Evolutionary conservation across 2,113 vertebrate genomes (phyloP).

Genomic region (Mola mola): DNA sequence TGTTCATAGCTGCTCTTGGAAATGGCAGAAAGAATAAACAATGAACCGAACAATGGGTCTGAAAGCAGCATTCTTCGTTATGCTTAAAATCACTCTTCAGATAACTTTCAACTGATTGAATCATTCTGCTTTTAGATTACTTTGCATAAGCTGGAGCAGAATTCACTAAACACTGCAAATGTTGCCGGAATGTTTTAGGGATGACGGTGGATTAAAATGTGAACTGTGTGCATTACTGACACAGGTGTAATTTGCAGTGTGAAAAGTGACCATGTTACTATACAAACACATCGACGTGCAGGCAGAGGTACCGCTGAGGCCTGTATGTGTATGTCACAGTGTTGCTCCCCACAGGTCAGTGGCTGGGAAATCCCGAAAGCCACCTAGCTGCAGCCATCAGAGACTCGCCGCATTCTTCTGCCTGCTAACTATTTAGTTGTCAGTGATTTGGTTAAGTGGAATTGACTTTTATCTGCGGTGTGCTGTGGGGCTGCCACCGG

Average conservation of each 20-base stretch:
- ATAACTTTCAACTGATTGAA: not conserved
- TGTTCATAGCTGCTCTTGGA: slow-evolving; percentile 15
- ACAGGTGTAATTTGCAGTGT: slow-evolving; percentile 24
- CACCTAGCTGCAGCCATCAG: slow-evolving; percentile 73
- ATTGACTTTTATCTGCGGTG: slow-evolving; percentile 96
- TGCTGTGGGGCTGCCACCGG: slow-evolving; percentile 89
- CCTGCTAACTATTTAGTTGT: slow-evolving; percentile 97
- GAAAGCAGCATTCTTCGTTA: not conserved
- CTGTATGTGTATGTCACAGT: slow-evolving; percentile 28
- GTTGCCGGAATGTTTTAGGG: not conserved
- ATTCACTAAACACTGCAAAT: not conserved
- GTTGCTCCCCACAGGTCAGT: slow-evolving; percentile 64
- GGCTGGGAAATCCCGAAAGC: slow-evolving; percentile 68
- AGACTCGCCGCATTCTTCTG: slow-evolving; percentile 84
- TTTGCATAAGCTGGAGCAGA: not conserved
- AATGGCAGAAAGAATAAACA: not conserved
- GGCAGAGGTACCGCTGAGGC: slow-evolving; percentile 9
- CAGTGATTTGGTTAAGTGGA: slow-evolving; percentile 95
- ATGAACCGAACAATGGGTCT: not conserved
- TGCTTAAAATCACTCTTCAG: not conserved
- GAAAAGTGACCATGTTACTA: slow-evolving; percentile 32
- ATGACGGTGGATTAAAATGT: slow-evolving; percentile 3
- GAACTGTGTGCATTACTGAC: slow-evolving; percentile 2
- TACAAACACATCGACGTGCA: slow-evolving; percentile 45
- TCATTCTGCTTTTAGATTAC: not conserved